These are phyloP conservation scores for Athalia circularis DNA, from an alignment of 2,888 invertebrate genomes.

Conservation along the genomic window DNA sequence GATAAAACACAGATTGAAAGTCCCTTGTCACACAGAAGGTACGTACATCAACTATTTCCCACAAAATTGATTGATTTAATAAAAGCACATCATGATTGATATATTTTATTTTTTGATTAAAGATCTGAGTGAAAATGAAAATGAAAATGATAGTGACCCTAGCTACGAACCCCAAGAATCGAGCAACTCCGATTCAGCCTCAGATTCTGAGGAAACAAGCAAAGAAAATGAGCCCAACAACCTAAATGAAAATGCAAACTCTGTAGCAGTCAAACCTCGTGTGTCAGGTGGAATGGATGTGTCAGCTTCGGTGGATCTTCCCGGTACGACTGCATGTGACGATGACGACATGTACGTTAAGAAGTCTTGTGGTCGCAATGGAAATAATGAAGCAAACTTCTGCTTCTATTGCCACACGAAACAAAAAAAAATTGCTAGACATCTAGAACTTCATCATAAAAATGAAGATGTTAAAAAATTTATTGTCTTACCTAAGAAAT, in stretches of 20 bases:
- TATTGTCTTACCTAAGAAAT: conserved; percentile 43
- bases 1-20: too few species aligned
- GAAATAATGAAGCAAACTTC: conserved; percentile 45
- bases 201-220: conserved; percentile 9
- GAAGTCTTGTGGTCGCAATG: conserved; percentile 45
- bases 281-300: conserved; percentile 16
- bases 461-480: conserved; percentile 47
- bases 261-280: conserved; percentile 6
- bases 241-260: neutral
- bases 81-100: too few species aligned
- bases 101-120: too few species aligned
- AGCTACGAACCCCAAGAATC: conserved; percentile 24
- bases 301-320: conserved; percentile 18
- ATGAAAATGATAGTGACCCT: too few species aligned
- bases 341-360: conserved; percentile 36
- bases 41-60: too few species aligned
- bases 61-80: too few species aligned
- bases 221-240: neutral
- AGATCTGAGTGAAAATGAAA: too few species aligned
- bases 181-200: neutral
- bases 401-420: conserved; percentile 47
- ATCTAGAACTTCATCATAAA: too few species aligned
- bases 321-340: too few species aligned
- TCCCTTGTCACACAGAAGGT: too few species aligned
- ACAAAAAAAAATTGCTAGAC: conserved; percentile 48